Conservation (phyloP, 2,888 invertebrate genomes). For the Luffia ferchaultella region DNA sequence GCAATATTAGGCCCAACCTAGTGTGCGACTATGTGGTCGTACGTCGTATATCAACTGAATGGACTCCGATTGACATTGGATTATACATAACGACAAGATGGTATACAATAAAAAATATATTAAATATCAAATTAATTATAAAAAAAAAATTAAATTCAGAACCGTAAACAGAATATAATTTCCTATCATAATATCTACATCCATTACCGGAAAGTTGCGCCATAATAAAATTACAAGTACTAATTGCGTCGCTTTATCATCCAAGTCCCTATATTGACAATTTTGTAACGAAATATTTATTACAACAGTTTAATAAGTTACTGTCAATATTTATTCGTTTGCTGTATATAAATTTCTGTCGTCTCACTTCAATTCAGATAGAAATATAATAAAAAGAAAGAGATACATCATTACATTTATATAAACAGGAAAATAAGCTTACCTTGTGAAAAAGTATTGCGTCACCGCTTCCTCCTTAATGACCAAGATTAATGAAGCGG, state of each 20-base stretch:
- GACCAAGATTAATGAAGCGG: slow-evolving; percentile 59
- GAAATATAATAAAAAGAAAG: not conserved
- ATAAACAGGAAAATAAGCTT: slow-evolving; percentile 28
- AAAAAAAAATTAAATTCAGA: no score
- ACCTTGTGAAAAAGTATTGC: slow-evolving; percentile 40
- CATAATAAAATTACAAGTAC: not conserved
- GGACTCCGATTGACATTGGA: no score
- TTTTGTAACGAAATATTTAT: not conserved
- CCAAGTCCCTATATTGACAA: not conserved
- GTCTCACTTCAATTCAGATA: not conserved
- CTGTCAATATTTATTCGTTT: not conserved
- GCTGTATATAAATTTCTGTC: no score
- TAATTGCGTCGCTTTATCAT: not conserved
- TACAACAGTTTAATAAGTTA: not conserved
- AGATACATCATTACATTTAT: not conserved
- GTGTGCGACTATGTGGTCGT: no score
- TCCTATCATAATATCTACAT: no score
- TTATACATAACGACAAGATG: no score
- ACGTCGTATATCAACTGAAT: no score
- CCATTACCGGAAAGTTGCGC: no score
- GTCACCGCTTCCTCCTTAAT: slow-evolving; percentile 26
- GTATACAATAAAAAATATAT: no score
- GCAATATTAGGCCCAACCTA: no score
- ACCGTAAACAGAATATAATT: no score
- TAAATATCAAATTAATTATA: no score